phyloP scores from a whole-genome alignment of 2,797 vertebrate species.

The Sciurus carolinensis region DNA sequence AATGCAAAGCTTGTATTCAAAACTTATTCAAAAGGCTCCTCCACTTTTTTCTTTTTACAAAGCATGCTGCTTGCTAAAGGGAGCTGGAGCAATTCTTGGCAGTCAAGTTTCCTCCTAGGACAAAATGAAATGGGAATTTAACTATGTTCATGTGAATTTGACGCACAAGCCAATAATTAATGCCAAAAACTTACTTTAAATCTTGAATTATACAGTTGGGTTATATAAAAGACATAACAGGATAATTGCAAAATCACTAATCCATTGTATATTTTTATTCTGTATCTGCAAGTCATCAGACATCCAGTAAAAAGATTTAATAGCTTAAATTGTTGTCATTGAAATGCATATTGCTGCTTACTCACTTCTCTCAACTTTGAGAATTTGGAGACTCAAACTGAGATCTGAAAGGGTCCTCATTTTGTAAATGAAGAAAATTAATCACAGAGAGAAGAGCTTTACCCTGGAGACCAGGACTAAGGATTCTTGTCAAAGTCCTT shows the following conservation, averaged over 20 bases:
- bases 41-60: not conserved
- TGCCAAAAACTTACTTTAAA: constrained; percentile 70
- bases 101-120: constrained; percentile 54
- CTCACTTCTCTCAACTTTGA: constrained; percentile 50
- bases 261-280: constrained; percentile 66
- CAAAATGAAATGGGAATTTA: constrained; percentile 65
- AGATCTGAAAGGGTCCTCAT: constrained; percentile 33
- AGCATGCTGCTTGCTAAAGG: not conserved
- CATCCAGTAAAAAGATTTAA: constrained; percentile 64
- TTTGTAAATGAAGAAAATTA: constrained; percentile 41
- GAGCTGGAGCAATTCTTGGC: constrained; percentile 70
- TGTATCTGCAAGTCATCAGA: constrained; percentile 45
- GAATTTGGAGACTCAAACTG: constrained; percentile 57
- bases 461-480: not conserved
- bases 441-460: not conserved
- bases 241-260: constrained; percentile 75
- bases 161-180: constrained; percentile 78
- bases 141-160: constrained; percentile 71
- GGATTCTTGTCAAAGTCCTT: not conserved
- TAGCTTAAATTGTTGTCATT: constrained; percentile 69
- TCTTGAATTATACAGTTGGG: constrained; percentile 73
- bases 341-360: constrained; percentile 52
- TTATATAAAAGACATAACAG: constrained; percentile 69
- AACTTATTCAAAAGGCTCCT: not conserved
- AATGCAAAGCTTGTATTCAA: not conserved